phyloP scores from a whole-genome alignment of 37 sponge, comb jelly and placozoan species.

The Dysidea cf. avara region DNA sequence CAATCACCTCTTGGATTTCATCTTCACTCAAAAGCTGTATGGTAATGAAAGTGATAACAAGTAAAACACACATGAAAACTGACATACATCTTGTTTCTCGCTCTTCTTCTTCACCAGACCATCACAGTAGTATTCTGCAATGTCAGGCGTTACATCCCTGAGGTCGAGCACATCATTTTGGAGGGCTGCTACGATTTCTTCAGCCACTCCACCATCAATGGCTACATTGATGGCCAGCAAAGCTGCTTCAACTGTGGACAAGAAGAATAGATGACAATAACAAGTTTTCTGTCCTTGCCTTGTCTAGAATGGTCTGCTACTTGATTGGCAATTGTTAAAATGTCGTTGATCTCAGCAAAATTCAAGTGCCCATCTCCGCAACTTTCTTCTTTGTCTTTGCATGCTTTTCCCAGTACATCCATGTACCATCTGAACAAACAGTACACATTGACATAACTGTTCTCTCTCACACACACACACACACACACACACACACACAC shows the following conservation, averaged over 20 bases:
- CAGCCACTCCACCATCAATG: constrained; percentile 41
- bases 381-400: constrained; percentile 59
- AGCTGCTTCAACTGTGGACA: constrained; percentile 64
- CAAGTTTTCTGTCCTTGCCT: constrained; percentile 20
- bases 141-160: constrained; percentile 45
- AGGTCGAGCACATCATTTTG: constrained; percentile 68
- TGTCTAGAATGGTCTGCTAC: constrained; percentile 77
- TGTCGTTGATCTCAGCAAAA: constrained; percentile 80
- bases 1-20: constrained; percentile 50
- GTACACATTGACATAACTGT: too few relatives aligned
- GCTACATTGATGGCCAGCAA: constrained; percentile 64
- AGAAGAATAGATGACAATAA: too few relatives aligned
- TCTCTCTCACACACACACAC: too few relatives aligned
- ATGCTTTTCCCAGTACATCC: constrained; percentile 66
- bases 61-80: too few relatives aligned
- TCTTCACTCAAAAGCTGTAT: constrained; percentile 50
- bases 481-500: too few relatives aligned
- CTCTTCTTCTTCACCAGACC: constrained; percentile 50
- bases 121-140: constrained; percentile 64
- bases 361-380: constrained; percentile 36
- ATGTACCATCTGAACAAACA: constrained; percentile 69
- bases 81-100: constrained; percentile 21
- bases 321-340: constrained; percentile 83
- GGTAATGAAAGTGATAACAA: too few relatives aligned
- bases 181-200: constrained; percentile 50